Conservation (phyloP, 2,797 vertebrate species). For the Platalea minor region DNA sequence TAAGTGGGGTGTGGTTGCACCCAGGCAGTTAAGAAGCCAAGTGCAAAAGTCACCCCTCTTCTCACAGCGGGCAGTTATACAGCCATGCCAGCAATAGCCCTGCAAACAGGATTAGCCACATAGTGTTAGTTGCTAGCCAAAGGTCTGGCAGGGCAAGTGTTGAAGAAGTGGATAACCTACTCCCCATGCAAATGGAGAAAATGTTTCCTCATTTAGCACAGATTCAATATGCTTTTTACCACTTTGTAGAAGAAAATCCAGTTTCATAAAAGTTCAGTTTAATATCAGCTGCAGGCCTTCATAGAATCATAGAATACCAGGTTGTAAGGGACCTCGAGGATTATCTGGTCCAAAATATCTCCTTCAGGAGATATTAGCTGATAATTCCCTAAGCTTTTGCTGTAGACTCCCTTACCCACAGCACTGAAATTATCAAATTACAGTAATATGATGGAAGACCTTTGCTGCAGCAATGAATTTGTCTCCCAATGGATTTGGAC, state of each 20-base stretch:
- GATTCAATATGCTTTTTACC: not conserved
- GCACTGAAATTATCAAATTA: constrained; percentile 52
- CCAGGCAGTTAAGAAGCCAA: not conserved
- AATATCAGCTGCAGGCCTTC: constrained; percentile 41
- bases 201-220: not conserved
- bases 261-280: constrained; percentile 31
- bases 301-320: not conserved
- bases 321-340: no score
- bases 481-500: not conserved
- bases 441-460: constrained; percentile 17
- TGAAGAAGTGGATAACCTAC: not conserved
- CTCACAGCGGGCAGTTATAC: accelerated
- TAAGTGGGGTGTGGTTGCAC: not conserved
- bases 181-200: not conserved
- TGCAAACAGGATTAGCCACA: not conserved
- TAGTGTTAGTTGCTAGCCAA: not conserved
- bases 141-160: not conserved
- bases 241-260: not conserved
- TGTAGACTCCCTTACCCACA: not conserved
- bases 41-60: accelerated
- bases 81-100: not conserved
- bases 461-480: constrained; percentile 28
- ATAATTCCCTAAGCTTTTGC: constrained; percentile 45
- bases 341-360: no score
- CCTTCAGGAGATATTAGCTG: constrained; percentile 48